Evolutionary conservation across 2,113 vertebrate species (phyloP), one percentile per base, ranked within the genome.

Genomic region (Phoenicopterus ruber): DNA sequence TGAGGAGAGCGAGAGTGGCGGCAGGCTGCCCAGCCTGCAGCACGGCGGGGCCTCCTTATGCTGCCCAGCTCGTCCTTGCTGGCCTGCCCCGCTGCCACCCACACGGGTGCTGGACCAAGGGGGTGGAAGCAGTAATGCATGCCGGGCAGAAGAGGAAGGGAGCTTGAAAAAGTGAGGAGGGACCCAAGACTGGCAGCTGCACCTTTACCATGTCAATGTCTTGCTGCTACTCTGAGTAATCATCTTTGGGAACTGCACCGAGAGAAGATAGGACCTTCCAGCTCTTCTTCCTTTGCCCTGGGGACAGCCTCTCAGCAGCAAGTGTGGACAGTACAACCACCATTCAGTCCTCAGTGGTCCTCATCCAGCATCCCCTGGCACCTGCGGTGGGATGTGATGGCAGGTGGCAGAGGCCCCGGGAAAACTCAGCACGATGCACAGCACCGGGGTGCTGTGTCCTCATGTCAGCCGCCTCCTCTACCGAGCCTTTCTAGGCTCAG

Each of bases 1-100:
- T 10, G n/a, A 42, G 4, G 13, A 36, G n/a, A 70, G 50, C 3
- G 2, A 44, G 28, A 6, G 10, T 3, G 20, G 20, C 34, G 1
- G 1, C 67, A 32, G 47, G 46, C n/a, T 55, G 55, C 57, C n/a
- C 36, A 57, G 40, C 17, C 28, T 2, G 2, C 62, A 31, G 72
- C 36, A 47, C 0, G 3, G 72, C 29, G 46, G 29, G 40, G 38
- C 57, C 11, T 32, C 44, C 31, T 38, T 22, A 0, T 0, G 5
- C 31, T 29, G 59, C 73, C 54, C 59, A 26, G 29, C 57, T 81
- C 5, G 2, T 54, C 62, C 21, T 14, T 58, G 50, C 50, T 2
- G 1, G 22, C 40, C 47, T 66, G 50, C 14, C 26, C 9, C 7
- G 1, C n/a, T 57, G 22, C 29, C 22, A 22, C n/a, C n/a, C n/a